Percentiles rank a stretch among this genome's conserved stretches.
Conservation (phyloP, 2,888 invertebrate genomes). For the Harpalus rubripes region DNA sequence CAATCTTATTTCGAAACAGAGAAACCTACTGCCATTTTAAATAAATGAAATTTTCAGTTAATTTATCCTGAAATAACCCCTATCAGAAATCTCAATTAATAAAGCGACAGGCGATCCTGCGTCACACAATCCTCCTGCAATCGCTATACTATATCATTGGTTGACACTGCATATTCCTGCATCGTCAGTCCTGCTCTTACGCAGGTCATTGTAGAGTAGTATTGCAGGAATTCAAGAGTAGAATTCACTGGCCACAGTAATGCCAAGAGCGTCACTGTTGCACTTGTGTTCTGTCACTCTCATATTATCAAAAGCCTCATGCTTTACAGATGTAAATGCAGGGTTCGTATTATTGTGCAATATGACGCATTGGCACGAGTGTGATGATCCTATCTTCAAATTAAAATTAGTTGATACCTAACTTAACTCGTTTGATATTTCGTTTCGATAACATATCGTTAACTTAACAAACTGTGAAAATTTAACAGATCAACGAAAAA, state of each 20-base stretch:
- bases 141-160: background rate
- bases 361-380: background rate
- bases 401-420: background rate
- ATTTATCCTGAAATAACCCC: too few relatives aligned
- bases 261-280: conserved; percentile 23
- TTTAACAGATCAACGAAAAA: too few relatives aligned
- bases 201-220: conserved; percentile 31
- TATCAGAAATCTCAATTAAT: too few relatives aligned
- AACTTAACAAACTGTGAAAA: background rate
- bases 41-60: too few relatives aligned
- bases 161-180: conserved; percentile 3
- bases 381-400: background rate
- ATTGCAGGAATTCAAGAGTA: conserved; percentile 28
- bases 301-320: background rate
- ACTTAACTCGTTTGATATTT: background rate
- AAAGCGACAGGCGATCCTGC: too few relatives aligned
- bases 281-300: conserved; percentile 31
- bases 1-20: too few relatives aligned
- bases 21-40: too few relatives aligned
- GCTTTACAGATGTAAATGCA: background rate
- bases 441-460: background rate
- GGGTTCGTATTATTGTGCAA: background rate
- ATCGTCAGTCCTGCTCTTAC: conserved; percentile 21
- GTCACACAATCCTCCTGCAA: background rate
- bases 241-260: conserved; percentile 22